A percentile compares a stretch with the other conserved stretches of the same genome.
Evolutionary conservation across 2,888 invertebrate genomes (phyloP).

Genomic region (Nemotelus nigrinus): DNA sequence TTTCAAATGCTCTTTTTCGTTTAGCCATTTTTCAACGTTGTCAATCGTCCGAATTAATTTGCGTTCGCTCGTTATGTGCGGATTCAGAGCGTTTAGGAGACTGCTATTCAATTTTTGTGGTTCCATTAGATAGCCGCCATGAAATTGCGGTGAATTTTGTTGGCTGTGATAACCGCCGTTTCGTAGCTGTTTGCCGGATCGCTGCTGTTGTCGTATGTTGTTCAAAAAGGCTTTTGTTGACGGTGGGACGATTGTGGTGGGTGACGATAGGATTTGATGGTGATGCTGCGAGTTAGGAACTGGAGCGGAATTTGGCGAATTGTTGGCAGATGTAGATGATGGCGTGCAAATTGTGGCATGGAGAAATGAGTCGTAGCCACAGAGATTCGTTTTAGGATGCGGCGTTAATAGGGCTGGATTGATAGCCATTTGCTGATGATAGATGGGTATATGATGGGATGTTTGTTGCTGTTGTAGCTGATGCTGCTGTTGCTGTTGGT

Average conservation of each 20-base stretch:
- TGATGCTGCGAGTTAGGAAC: slow-evolving; percentile 37
- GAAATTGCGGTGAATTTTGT: slow-evolving; percentile 57
- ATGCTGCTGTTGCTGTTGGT: slow-evolving; percentile 52
- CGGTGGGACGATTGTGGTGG: slow-evolving; percentile 32
- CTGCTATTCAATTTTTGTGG: slow-evolving; percentile 58
- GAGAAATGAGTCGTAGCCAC: slow-evolving; percentile 71
- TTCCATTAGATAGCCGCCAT: slow-evolving; percentile 57
- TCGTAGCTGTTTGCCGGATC: slow-evolving; percentile 52
- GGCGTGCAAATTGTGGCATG: slow-evolving; percentile 71
- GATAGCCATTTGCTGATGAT: slow-evolving; percentile 71
- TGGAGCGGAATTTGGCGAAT: slow-evolving; percentile 32
- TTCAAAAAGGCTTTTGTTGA: slow-evolving; percentile 46
- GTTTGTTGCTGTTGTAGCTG: slow-evolving; percentile 62
- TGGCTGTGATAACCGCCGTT: slow-evolving; percentile 51
- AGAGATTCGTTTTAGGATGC: slow-evolving; percentile 64
- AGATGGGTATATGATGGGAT: slow-evolving; percentile 69
- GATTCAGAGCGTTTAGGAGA: slow-evolving; percentile 56
- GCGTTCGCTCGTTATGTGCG: slow-evolving; percentile 55
- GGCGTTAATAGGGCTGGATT: slow-evolving; percentile 69
- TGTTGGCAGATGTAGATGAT: slow-evolving; percentile 15
- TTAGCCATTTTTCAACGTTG: slow-evolving; percentile 68
- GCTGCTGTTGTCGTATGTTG: slow-evolving; percentile 52
- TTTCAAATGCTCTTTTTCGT: slow-evolving; percentile 54
- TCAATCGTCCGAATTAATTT: slow-evolving; percentile 59
- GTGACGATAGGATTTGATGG: slow-evolving; percentile 19